Base-by-base conservation (phyloP, 1,140 invertebrate genomes). In the Coenobita brevimanus region DNA sequence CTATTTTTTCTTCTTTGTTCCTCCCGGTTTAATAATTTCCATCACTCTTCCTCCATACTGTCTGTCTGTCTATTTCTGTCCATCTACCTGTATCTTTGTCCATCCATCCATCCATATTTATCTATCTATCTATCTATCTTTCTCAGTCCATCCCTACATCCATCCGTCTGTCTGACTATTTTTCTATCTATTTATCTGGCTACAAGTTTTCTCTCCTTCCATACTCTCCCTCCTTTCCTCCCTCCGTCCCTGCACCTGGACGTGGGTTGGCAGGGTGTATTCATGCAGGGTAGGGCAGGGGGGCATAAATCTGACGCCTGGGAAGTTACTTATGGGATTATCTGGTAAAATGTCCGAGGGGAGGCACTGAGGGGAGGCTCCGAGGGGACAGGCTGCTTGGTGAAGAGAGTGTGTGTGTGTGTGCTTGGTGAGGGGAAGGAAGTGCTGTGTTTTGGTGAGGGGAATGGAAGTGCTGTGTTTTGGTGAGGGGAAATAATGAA, bases 311-410 rank as follows among this genome's bases (percentile, higher is more conserved):
- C 79, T 33, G 38, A 27, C n/a, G 30, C 17, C 27, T 3, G 38
- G 79, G 79, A 82, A 82, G 79, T 82, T 82, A 82, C 60, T 67
- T 82, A 82, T 2, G 41, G 79, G 79, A 82, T 82, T 82, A 82
- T 82, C 79, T 82, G 79, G 60, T 62, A 82, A 82, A 82, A 82
- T 82, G 79, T 82, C 79, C 54, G 54, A 62, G 30, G 78, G 79
- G 36, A 38, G 79, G 41, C 43, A 46, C 10, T 17, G 3, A 27
- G 60, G 69, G n/a, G 69, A 8, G n/a, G 33, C 6, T 73, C 6
- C 6, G 38, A 8, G 69, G 69, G 3, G 69, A 33, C 8, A 24
- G 24, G 27, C 13, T 8, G 64, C 13, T 10, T 21, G n/a, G 64
- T 6, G 64, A n/a, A 67, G 30, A n/a, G 64, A 33, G 21, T 6